A percentile compares a stretch with the other conserved stretches of the same genome.
Evolutionary conservation across 1,140 invertebrate species (phyloP).

Genomic region (Pseudobourletiella spinata): DNA sequence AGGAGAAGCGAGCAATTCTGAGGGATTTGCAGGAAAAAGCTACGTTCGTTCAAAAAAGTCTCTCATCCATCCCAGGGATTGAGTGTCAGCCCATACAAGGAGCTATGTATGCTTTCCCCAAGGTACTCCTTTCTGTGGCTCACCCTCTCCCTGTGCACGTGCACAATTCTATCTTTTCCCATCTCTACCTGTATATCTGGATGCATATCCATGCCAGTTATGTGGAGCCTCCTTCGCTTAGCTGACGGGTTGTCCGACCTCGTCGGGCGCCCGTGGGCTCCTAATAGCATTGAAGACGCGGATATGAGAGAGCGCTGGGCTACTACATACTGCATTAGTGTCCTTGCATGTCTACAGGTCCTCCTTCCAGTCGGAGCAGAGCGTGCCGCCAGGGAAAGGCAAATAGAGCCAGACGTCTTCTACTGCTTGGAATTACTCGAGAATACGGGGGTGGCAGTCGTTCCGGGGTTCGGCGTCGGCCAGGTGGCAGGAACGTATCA

Average conservation of each 20-base stretch:
- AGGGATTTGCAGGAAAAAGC: slow-evolving; percentile 46
- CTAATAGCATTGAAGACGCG: background rate
- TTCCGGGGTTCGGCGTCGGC: slow-evolving; percentile 29
- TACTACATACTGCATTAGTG: background rate
- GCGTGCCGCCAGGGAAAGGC: background rate
- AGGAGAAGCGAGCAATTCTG: slow-evolving; percentile 51
- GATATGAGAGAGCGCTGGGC: background rate
- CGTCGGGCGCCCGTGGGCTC: background rate
- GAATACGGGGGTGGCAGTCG: slow-evolving; percentile 26
- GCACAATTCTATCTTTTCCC: no score
- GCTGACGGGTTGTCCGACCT: background rate
- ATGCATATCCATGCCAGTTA: no score
- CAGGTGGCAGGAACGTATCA: slow-evolving; percentile 27
- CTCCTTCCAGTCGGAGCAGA: slow-evolving; percentile 5
- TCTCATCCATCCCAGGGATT: slow-evolving; percentile 25
- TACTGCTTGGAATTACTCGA: slow-evolving; percentile 29
- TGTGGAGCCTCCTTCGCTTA: background rate
- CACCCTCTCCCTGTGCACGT: no score
- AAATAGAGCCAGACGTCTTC: slow-evolving; percentile 27
- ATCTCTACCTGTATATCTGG: background rate
- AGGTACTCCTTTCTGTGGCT: slow-evolving; percentile 2
- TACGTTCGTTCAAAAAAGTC: slow-evolving; percentile 8
- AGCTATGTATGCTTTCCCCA: slow-evolving; percentile 33
- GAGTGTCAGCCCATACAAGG: slow-evolving; percentile 23
- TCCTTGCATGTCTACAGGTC: no score